Percentiles rank a stretch among this genome's conserved stretches.
Conservation (phyloP, 2,888 invertebrate species). For the Drosophila pegasa region DNA sequence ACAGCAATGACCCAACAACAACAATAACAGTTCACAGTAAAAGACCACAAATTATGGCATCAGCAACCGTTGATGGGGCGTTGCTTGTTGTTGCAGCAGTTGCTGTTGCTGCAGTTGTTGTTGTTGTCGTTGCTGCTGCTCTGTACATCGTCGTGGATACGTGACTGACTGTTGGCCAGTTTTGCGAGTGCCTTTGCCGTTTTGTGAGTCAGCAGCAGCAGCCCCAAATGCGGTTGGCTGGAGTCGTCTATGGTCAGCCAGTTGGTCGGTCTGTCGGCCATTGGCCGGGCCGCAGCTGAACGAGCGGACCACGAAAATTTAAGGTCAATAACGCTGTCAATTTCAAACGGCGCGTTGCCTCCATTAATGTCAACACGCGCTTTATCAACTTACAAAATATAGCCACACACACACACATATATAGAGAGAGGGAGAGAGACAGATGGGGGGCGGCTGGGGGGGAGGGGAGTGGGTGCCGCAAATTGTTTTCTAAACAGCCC, state of each 20-base stretch:
- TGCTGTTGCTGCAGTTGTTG: slow-evolving; percentile 17
- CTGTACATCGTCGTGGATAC: slow-evolving; percentile 53
- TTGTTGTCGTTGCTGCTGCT: slow-evolving; percentile 20
- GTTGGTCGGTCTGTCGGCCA: neutral
- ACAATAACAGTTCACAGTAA: slow-evolving; percentile 26
- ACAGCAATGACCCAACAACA: slow-evolving; percentile 47
- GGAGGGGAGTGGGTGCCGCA: slow-evolving; percentile 40
- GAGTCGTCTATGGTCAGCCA: slow-evolving; percentile 49
- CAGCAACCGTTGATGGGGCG: slow-evolving; percentile 53
- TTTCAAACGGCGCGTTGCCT: slow-evolving; percentile 74
- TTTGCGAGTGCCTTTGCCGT: slow-evolving; percentile 56
- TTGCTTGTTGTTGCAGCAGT: slow-evolving; percentile 35
- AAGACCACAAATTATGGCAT: slow-evolving; percentile 28
- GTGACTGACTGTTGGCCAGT: slow-evolving; percentile 64
- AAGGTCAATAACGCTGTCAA: slow-evolving; percentile 77
- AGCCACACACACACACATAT: slow-evolving; percentile 19
- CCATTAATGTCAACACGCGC: slow-evolving; percentile 77
- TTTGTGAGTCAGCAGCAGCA: slow-evolving; percentile 51
- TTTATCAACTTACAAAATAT: slow-evolving; percentile 68
- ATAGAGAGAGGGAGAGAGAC: slow-evolving; percentile 39
- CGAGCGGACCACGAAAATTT: slow-evolving; percentile 54
- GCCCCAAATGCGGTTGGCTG: slow-evolving; percentile 32
- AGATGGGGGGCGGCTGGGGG: slow-evolving; percentile 23
- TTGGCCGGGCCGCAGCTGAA: slow-evolving; percentile 5
- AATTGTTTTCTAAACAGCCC: slow-evolving; percentile 78